Conservation (phyloP, 2,797 vertebrate genomes). For the Lepus townsendii region DNA sequence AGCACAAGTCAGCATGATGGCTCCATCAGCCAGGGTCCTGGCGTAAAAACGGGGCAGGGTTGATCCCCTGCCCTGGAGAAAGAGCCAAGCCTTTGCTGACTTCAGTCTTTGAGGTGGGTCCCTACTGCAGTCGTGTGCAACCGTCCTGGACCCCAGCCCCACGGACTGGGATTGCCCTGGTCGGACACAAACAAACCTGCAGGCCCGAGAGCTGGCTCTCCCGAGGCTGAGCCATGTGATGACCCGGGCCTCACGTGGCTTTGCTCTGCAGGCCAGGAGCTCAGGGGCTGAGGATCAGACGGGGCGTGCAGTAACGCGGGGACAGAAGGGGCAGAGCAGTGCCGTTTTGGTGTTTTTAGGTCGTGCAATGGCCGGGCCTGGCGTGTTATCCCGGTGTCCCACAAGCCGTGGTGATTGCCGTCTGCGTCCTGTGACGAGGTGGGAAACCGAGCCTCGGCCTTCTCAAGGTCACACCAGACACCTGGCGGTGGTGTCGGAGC, state of each 20-base stretch:
- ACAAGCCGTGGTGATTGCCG: no score
- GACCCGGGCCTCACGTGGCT: fast-evolving
- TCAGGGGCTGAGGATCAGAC: background rate
- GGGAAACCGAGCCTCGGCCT: background rate
- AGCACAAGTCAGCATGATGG: fast-evolving
- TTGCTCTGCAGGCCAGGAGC: background rate
- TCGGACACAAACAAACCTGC: background rate
- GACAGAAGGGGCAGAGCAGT: background rate
- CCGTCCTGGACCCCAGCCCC: background rate
- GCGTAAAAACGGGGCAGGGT: fast-evolving
- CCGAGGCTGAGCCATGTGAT: fast-evolving
- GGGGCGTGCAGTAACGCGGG: background rate
- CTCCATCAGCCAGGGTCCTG: fast-evolving
- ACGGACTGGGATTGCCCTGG: no score
- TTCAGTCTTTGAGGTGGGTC: fast-evolving
- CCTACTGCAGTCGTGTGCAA: fast-evolving
- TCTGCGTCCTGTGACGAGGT: no score
- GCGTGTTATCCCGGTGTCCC: fast-evolving
- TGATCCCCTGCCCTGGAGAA: fast-evolving
- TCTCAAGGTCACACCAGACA: background rate
- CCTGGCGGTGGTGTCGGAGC: background rate
- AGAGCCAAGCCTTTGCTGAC: fast-evolving
- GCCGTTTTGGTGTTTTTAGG: background rate
- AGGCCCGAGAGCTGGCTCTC: background rate
- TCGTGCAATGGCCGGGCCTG: background rate